These are phyloP conservation scores for Caligus rogercresseyi DNA, from an alignment of 1,140 invertebrate genomes.

Conservation along the genomic window DNA sequence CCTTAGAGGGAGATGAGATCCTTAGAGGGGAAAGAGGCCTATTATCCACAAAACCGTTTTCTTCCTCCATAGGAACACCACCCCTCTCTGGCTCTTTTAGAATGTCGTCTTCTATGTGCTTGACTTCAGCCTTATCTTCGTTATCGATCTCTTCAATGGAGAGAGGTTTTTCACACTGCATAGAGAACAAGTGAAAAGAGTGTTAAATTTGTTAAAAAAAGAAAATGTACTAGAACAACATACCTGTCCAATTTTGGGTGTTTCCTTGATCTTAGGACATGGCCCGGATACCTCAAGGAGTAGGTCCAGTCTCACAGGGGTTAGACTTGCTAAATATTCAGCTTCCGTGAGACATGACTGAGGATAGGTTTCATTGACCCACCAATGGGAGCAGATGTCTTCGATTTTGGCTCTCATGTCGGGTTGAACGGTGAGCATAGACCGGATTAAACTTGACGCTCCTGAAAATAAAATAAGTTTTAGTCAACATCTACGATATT, in stretches of 20 bases:
- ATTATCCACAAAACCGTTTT: neutral
- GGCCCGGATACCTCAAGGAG: conserved; percentile 38
- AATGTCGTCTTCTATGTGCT: neutral
- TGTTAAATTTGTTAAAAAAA: no score
- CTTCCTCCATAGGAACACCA: neutral
- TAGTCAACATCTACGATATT: neutral
- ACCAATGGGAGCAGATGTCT: conserved; percentile 82
- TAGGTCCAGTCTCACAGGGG: conserved; percentile 67
- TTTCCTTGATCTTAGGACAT: neutral
- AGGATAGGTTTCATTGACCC: conserved; percentile 68
- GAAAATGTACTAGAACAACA: neutral
- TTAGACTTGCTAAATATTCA: conserved; percentile 69
- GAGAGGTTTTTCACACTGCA: neutral
- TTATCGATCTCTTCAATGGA: neutral
- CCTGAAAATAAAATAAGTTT: conserved; percentile 36
- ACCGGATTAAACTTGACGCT: conserved; percentile 78
- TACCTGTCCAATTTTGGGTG: neutral
- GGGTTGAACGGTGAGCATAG: conserved; percentile 82
- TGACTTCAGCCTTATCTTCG: neutral
- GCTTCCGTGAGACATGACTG: conserved; percentile 64
- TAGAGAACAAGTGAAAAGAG: neutral
- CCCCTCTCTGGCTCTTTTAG: neutral
- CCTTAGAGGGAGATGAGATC: neutral
- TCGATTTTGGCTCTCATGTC: conserved; percentile 70
- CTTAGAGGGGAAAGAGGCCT: neutral